These are phyloP conservation scores for Fopius arisanus DNA, from an alignment of 1,140 invertebrate genomes.

Conservation along the genomic window DNA sequence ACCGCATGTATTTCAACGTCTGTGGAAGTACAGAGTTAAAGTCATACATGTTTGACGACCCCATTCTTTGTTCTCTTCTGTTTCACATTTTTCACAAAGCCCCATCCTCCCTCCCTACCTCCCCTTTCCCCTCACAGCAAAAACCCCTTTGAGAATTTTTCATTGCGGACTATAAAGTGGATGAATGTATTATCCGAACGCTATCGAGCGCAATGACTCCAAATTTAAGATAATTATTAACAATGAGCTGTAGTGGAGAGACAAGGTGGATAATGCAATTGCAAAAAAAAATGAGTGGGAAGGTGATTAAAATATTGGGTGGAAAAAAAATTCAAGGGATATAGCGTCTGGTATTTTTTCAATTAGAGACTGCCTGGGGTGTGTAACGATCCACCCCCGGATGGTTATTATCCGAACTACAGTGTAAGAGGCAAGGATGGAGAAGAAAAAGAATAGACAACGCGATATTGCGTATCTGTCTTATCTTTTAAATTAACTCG, in stretches of 20 bases:
- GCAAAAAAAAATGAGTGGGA: not conserved
- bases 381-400: not conserved
- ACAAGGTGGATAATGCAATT: not conserved
- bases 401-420: conserved; percentile 12
- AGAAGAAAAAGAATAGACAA: conserved; percentile 15
- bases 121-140: too few relatives aligned
- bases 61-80: too few relatives aligned
- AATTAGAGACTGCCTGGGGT: conserved; percentile 19
- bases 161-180: too few relatives aligned
- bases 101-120: too few relatives aligned
- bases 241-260: conserved; percentile 2
- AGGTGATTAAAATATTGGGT: not conserved
- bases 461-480: conserved; percentile 20
- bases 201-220: too few relatives aligned
- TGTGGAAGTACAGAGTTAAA: not conserved
- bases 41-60: too few relatives aligned
- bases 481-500: conserved; percentile 34
- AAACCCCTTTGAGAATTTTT: too few relatives aligned
- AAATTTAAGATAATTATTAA: too few relatives aligned
- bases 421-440: not conserved
- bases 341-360: conserved; percentile 5
- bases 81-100: not conserved
- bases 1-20: conserved; percentile 2
- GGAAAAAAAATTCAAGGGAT: not conserved
- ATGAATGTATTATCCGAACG: too few relatives aligned